Percentiles rank a stretch among this genome's conserved stretches.
Evolutionary conservation across 2,888 invertebrate genomes (phyloP).

Genomic region (Tachina lurida): DNA sequence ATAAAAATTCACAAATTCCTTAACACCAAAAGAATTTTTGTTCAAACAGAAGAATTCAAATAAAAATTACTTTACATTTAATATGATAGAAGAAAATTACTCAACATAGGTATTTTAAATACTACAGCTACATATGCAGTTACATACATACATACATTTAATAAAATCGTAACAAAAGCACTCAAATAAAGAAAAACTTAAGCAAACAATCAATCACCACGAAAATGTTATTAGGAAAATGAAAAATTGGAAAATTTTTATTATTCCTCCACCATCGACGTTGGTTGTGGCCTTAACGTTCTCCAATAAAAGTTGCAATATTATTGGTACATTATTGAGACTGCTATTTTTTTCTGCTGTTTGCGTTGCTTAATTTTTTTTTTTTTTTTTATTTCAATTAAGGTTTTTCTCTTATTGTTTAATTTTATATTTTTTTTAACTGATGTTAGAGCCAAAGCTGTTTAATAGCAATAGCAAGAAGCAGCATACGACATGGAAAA

Average conservation of each 20-base stretch:
- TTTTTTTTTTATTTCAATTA: constrained; percentile 34
- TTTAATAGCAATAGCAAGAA: constrained; percentile 44
- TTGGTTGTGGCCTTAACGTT: constrained; percentile 51
- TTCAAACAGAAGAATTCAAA: constrained; percentile 3
- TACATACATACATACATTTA: too few relatives aligned
- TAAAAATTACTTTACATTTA: constrained; percentile 31
- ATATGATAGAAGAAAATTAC: background rate
- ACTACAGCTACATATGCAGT: background rate
- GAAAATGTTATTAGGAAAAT: constrained; percentile 45
- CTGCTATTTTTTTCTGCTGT: constrained; percentile 19
- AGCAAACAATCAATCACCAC: constrained; percentile 53
- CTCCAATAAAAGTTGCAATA: constrained; percentile 53
- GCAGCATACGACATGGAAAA: constrained; percentile 57
- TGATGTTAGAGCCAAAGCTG: constrained; percentile 45
- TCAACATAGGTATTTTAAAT: background rate
- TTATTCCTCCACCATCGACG: constrained; percentile 43
- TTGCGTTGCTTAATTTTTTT: constrained; percentile 45
- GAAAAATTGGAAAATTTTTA: constrained; percentile 43
- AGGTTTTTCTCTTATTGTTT: constrained; percentile 37
- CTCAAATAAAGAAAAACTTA: background rate
- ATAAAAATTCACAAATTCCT: constrained; percentile 18
- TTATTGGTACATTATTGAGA: constrained; percentile 55
- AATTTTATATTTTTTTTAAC: constrained; percentile 5
- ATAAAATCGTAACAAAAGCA: constrained; percentile 2
- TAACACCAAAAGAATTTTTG: background rate